Base-by-base conservation (phyloP, 2,888 invertebrate genomes). In the Frankliniella intonsa region DNA sequence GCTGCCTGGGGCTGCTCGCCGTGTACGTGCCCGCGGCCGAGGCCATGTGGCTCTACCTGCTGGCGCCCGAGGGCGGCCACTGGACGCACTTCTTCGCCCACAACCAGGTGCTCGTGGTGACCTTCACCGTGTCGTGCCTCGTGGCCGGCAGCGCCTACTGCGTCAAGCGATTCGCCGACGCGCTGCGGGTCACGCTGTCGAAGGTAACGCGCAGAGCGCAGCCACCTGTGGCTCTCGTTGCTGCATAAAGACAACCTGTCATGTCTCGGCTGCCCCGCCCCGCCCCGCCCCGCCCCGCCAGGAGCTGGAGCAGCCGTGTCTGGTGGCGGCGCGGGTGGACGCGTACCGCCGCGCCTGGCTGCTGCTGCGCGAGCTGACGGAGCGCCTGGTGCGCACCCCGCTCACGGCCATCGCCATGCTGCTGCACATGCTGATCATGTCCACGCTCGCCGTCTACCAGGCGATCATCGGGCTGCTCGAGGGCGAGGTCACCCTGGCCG, bases 361-460 rank as follows among this genome's bases (percentile, higher is more conserved):
- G 22, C 69, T 10, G 9, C 69, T 69, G 1, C 69, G 69, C 22
- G 69, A 69, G 22, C 7, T 69, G 69, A 22, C 22, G 9, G 22
- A 22, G 22, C 11, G 22, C 22, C 69, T 69, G 22, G 69, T 69
- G 22, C 69, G 69, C 11, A 22, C 69, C 7, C 69, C 69, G 11
- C 69, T 69, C n/a, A 69, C 69, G 5, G 69, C 22, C 22, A n/a
- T 22, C 22, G 69, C n/a, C 22, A 22, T 69, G n/a, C 22, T 69
- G 69, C 69, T 69, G 69, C 69, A 69, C 69, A 69, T 69, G 69
- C n/a, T 69, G 22, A 3, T 69, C 69, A 69, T 69, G 69, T 22
- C 22, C 9, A 69, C 69, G n/a, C 69, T 69, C 11, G 69, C 69
- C n/a, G 7, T 22, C 5, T 69, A 69, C 69, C 69, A 69, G 69